Base-by-base conservation (phyloP, 2,797 vertebrate species). In the Pseudomugil tenellus region DNA sequence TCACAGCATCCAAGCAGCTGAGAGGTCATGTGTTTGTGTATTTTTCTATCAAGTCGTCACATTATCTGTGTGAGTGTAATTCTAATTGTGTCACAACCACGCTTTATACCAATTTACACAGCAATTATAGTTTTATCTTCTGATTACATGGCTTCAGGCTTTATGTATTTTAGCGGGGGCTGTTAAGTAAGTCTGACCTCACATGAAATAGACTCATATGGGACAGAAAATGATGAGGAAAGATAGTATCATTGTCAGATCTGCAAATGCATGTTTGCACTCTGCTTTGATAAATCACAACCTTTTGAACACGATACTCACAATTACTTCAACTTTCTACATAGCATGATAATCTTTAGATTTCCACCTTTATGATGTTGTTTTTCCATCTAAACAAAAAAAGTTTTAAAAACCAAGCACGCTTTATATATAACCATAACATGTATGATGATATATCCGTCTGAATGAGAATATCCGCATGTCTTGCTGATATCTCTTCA, bases 91-190 rank as follows among this genome's bases (percentile, higher is more conserved):
- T 84, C 83, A 79, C 74, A 82, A 58, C 70, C 69, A 74, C 71
- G 63, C 64, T 84, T 85, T 81, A 79, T 81, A 73, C 67, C 76
- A 66, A 83, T 90, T 86, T 85, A 60, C 81, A 84, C 66, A 11
- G 77, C 84, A 88, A 82, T 89, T 88, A 83, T 74, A 67, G 66
- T 76, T 77, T 81, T 77, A 87, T 89, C 81, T 81, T 81, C 81
- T 74, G 77, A 87, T 87, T 84, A 87, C 83, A 86, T 74, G 84
- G 84, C 87, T 86, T 72, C 84, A 0, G 71, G 86, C 80, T 84
- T 67, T 69, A 78, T 82, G 74, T 77, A 37, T 84, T 87, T 86
- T 79, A 86, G 84, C 78, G 64, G 84, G 69, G 48, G 58, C 58
- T 64, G 43, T 83, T 86, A 84, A 86, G 58, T 77, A 70, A 86